These are phyloP conservation scores for Drosophila funebris DNA, from an alignment of 1,140 invertebrate genomes.

Conservation along the genomic window DNA sequence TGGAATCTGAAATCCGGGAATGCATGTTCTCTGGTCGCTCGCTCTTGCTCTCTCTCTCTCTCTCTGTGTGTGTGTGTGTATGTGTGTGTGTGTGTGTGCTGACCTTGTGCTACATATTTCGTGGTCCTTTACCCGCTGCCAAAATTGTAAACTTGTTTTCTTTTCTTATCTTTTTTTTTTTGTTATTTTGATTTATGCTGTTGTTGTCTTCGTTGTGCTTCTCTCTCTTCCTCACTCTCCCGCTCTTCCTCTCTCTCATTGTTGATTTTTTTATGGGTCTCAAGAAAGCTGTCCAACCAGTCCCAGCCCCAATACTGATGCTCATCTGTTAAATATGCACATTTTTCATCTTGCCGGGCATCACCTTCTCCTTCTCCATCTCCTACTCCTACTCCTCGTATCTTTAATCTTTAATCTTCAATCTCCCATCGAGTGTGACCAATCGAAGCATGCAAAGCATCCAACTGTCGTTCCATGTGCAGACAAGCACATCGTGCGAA, in stretches of 20 bases:
- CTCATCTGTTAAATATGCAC: slow-evolving; percentile 75
- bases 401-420: slow-evolving; percentile 10
- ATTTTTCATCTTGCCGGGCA: slow-evolving; percentile 72
- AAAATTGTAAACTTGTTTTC: slow-evolving; percentile 64
- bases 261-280: slow-evolving; percentile 50
- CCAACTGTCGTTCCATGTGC: no score
- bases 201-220: slow-evolving; percentile 42
- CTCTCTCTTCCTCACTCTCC: not conserved
- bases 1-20: slow-evolving; percentile 12
- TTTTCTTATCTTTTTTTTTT: slow-evolving; percentile 36
- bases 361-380: no score
- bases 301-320: slow-evolving; percentile 32
- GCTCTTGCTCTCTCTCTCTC: not conserved
- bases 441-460: slow-evolving; percentile 42
- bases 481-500: slow-evolving; percentile 61
- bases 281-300: slow-evolving; percentile 76
- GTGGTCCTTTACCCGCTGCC: slow-evolving; percentile 72
- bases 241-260: no score
- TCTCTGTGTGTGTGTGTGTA: not conserved
- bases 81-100: slow-evolving; percentile 21
- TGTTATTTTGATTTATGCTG: slow-evolving; percentile 44
- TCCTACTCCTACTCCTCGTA: no score
- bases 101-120: slow-evolving; percentile 78
- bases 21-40: not conserved
- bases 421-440: slow-evolving; percentile 41